phyloP scores from a whole-genome alignment of 1,140 invertebrate genomes.

The Macrostomum lignano region DNA sequence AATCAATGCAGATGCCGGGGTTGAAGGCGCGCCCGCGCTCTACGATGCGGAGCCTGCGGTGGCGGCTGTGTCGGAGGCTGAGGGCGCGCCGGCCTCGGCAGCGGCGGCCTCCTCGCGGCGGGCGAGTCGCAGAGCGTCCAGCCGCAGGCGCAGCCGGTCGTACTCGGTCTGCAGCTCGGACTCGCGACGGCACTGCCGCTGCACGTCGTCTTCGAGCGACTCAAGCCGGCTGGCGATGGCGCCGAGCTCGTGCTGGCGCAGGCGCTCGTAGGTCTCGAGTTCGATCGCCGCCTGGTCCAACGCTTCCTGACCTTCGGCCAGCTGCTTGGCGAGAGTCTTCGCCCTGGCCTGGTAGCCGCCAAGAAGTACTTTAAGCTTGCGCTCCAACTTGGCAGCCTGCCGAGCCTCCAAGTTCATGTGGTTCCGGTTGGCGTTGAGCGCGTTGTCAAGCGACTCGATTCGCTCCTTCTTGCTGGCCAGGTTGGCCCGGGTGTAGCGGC shows the following conservation, averaged over 20 bases:
- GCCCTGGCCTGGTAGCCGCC: conserved; percentile 58
- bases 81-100: no score
- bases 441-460: conserved; percentile 64
- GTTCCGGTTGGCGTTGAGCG: conserved; percentile 37
- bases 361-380: conserved; percentile 71
- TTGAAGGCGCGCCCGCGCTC: no score
- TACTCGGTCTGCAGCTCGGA: conserved; percentile 52
- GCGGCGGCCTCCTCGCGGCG: no score
- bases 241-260: conserved; percentile 57
- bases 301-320: conserved; percentile 56
- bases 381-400: conserved; percentile 79
- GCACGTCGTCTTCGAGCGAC: conserved; percentile 63
- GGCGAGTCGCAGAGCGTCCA: no score
- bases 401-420: conserved; percentile 42
- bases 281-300: conserved; percentile 61
- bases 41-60: no score
- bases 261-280: conserved; percentile 60
- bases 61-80: no score
- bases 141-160: no score
- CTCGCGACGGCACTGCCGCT: conserved; percentile 61
- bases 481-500: conserved; percentile 66
- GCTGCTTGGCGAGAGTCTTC: conserved; percentile 59
- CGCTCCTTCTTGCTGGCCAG: conserved; percentile 76
- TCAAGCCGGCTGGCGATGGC: conserved; percentile 63
- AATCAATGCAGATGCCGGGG: no score